Percentiles rank a stretch among this genome's conserved stretches.
Conservation (phyloP, 2,888 invertebrate genomes). For the Lumbricus terrestris region DNA sequence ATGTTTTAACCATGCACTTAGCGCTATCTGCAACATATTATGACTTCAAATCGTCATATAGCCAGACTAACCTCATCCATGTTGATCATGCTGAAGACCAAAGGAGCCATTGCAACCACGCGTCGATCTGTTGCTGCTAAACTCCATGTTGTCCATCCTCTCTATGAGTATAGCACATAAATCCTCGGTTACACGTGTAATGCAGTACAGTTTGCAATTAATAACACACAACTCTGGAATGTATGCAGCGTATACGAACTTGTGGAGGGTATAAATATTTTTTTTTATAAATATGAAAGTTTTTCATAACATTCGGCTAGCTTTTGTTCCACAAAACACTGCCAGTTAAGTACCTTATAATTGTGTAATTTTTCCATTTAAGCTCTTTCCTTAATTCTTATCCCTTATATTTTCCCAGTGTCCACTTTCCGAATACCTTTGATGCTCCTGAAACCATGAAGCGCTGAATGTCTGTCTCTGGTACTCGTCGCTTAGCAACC, state of each 20-base stretch:
- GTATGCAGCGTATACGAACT: too few species aligned
- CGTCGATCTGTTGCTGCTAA: conserved; percentile 50
- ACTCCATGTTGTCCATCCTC: conserved; percentile 54
- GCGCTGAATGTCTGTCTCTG: conserved; percentile 25
- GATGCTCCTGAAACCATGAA: conserved; percentile 35
- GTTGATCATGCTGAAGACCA: conserved; percentile 52
- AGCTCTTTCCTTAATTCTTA: background rate
- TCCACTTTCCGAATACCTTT: conserved; percentile 24
- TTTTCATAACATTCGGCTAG: too few species aligned
- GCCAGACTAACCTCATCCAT: conserved; percentile 40
- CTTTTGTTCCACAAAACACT: too few species aligned
- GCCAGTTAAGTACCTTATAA: too few species aligned
- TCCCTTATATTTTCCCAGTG: background rate
- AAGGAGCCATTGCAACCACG: conserved; percentile 47
- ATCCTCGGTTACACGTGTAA: background rate
- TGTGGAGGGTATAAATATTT: too few species aligned
- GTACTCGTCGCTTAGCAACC: conserved; percentile 21
- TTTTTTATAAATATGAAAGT: too few species aligned
- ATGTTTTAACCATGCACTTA: too few species aligned
- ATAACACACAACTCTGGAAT: too few species aligned
- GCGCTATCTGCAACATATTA: background rate
- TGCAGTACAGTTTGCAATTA: too few species aligned
- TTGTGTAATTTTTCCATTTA: background rate
- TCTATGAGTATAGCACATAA: conserved; percentile 36
- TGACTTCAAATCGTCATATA: background rate